Evolutionary conservation across 2,113 vertebrate species (phyloP), one percentile per base, ranked within the genome.

Genomic region (Ciconia boyciana): DNA sequence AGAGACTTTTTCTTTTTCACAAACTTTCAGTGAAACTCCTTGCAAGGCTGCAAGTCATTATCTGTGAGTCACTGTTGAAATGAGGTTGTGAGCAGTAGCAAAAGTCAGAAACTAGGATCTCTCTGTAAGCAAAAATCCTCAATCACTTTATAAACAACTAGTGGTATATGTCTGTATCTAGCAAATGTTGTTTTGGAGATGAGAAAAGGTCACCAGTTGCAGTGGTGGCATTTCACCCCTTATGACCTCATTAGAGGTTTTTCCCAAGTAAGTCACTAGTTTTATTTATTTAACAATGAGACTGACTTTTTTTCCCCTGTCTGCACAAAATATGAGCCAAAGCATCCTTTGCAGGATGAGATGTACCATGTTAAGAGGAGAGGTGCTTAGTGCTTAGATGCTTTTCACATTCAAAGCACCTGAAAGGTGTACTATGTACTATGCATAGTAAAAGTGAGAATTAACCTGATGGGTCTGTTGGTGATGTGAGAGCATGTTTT

Each of bases 181-280:
- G 75, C 61, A 93, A 90, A 86, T 52, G 90, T 79, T 86, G 90
- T 49, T 91, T 43, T 75, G 90, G 66, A 94, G 84, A 52, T 43
- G 61, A 89, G 75, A 58, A 93, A 90, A 92, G 87, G 87, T 94
- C 92, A 83, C 61, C 52, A 29, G 76, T 62, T 69, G 65, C 83
- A 79, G 87, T 9, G 34, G 46, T 86, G 90, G 70, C 83, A 76
- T 94, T 79, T 95, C 90, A 88, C 43, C 92, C 65, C 16, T n/a
- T 13, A 3, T 22, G 66, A 78, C 94, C 90, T 95, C 94, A 86
- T 93, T 93, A 94, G 87, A 94, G 61, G 80, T 52, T 94, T 90
- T 75, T 86, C 57, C 57, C 57, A 25, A 81, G 79, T 17, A 76
- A 87, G 26, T 43, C 65, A 28, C 46, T 82, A 2, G 55, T 61